Conservation (phyloP, 2,113 vertebrate species). For the Natator depressus region DNA sequence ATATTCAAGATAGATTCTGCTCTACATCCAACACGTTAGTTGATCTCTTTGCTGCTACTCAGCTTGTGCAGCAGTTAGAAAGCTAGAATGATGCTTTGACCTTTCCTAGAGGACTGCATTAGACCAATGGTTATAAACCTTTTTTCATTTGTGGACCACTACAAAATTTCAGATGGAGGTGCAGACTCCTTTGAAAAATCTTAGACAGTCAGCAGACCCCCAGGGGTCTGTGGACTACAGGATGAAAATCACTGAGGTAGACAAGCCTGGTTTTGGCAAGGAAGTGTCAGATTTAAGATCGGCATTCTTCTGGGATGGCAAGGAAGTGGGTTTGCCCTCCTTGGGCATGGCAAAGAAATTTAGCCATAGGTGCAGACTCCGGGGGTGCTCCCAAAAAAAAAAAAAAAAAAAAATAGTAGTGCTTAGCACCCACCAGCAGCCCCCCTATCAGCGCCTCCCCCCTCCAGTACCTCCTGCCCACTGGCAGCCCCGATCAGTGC, state of each 20-base stretch:
- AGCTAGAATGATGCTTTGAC: background rate
- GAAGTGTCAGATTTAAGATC: background rate
- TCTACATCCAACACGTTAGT: background rate
- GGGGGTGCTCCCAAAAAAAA: no score
- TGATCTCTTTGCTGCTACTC: background rate
- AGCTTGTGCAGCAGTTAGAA: background rate
- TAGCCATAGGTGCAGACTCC: background rate
- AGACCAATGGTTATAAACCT: background rate
- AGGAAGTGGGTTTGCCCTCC: background rate
- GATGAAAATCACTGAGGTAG: background rate
- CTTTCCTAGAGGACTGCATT: background rate
- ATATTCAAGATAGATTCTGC: background rate
- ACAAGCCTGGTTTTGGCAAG: background rate
- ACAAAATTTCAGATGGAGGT: background rate
- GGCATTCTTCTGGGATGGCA: background rate
- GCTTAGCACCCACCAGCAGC: no score
- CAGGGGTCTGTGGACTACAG: background rate
- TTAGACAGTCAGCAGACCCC: background rate
- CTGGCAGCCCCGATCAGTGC: no score
- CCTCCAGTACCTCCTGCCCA: no score
- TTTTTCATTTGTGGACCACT: background rate
- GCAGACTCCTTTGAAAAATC: background rate
- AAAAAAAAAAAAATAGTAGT: no score
- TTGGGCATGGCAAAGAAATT: background rate
- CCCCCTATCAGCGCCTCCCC: no score